Evolutionary conservation across 2,888 invertebrate genomes (phyloP).

Genomic region (Ophion costatus): DNA sequence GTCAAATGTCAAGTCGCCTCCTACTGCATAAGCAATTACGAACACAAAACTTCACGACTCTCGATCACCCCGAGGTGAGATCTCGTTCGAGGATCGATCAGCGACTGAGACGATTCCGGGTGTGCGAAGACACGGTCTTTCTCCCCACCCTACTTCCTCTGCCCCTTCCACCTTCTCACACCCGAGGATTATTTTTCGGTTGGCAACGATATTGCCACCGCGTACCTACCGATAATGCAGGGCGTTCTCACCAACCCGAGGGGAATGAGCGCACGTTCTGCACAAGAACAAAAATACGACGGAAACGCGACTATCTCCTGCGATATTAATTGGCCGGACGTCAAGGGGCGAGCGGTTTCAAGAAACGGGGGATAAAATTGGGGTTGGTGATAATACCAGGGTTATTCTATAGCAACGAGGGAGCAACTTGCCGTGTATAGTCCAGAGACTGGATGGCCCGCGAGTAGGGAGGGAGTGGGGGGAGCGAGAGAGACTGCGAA

Average conservation of each 20-base stretch:
- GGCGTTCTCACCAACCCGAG: not conserved
- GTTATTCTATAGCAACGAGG: slow-evolving; percentile 50
- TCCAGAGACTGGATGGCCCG: slow-evolving; percentile 17
- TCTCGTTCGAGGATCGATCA: not conserved
- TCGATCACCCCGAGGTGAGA: not conserved
- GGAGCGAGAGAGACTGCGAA: slow-evolving; percentile 73
- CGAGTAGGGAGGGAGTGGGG: not conserved
- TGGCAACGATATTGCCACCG: not conserved
- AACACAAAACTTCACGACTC: not conserved
- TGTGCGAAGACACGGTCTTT: not conserved
- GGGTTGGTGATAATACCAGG: slow-evolving; percentile 60
- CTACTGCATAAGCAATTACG: not conserved
- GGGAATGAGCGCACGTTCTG: not conserved
- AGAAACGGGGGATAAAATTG: slow-evolving; percentile 41
- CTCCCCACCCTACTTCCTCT: not conserved
- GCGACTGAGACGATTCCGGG: not conserved
- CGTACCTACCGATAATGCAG: not conserved
- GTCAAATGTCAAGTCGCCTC: not conserved
- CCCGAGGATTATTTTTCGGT: not conserved
- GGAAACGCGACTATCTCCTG: slow-evolving; percentile 68
- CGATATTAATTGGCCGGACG: slow-evolving; percentile 81
- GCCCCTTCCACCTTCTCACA: not conserved
- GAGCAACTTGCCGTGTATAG: slow-evolving; percentile 39
- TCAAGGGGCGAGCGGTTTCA: slow-evolving; percentile 57
- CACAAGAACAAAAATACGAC: slow-evolving; percentile 44